A percentile compares a stretch with the other conserved stretches of the same genome.
Conservation (phyloP, 30 jellyfish, hydroid and myxozoan genomes). For the Rhopilema esculentum region DNA sequence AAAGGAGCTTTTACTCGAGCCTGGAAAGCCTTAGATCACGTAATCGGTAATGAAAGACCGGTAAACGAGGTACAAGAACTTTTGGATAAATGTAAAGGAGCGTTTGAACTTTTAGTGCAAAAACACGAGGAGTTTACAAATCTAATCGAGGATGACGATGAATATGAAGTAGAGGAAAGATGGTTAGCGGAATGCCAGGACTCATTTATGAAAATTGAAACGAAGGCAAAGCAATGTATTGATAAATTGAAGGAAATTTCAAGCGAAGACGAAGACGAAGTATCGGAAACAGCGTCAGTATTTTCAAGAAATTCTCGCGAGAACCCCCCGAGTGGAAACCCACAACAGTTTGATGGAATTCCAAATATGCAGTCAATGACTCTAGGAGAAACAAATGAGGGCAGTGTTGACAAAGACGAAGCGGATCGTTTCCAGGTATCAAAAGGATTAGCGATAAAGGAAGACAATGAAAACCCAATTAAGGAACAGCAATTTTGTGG, state of each 20-base stretch:
- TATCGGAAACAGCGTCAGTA: constrained; percentile 21
- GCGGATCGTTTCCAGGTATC: constrained; percentile 10
- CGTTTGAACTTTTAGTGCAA: constrained; percentile 48
- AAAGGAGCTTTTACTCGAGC: constrained; percentile 55
- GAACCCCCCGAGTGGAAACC: constrained; percentile 18
- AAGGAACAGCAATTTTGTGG: constrained; percentile 56
- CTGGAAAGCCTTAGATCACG: constrained; percentile 29
- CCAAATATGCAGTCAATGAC: constrained; percentile 46
- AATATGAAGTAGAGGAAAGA: constrained; percentile 56
- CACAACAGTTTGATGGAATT: constrained; percentile 52
- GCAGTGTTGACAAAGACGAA: constrained; percentile 24
- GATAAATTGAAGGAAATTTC: constrained; percentile 38
- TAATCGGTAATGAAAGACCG: constrained; percentile 49
- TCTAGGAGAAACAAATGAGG: constrained; percentile 44
- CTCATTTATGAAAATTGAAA: constrained; percentile 44
- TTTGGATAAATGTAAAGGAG: constrained; percentile 54
- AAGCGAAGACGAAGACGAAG: constrained; percentile 40
- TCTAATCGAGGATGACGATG: constrained; percentile 50
- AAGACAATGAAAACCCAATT: constrained; percentile 7
- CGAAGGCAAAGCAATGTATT: constrained; percentile 61
- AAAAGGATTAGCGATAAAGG: background rate
- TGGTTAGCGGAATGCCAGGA: constrained; percentile 65
- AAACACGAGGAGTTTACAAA: constrained; percentile 68
- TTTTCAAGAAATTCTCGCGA: constrained; percentile 41
- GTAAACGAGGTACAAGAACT: constrained; percentile 50